phyloP scores from a whole-genome alignment of 2,113 vertebrate genomes.

The Laticauda colubrina region DNA sequence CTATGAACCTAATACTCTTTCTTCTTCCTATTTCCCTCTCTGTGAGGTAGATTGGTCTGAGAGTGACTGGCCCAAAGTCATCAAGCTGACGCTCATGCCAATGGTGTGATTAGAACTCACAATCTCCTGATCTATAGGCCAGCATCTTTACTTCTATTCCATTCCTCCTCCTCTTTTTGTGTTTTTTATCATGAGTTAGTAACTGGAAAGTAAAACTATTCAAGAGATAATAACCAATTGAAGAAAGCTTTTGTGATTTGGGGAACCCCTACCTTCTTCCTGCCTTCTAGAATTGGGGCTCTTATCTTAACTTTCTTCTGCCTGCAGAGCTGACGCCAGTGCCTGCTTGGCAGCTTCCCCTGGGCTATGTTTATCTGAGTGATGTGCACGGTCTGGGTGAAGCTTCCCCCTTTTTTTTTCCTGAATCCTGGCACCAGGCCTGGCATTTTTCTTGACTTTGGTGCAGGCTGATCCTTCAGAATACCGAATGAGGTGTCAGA shows the following conservation, averaged over 20 bases:
- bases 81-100: background rate
- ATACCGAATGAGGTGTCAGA: background rate
- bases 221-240: background rate
- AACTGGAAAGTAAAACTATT: background rate
- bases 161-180: background rate
- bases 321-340: constrained; percentile 14
- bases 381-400: background rate
- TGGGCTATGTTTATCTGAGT: constrained; percentile 5
- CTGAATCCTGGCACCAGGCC: constrained; percentile 12
- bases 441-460: constrained; percentile 12
- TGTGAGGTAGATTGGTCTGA: background rate
- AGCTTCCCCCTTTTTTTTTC: background rate
- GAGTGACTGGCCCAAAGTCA: background rate
- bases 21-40: background rate
- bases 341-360: constrained; percentile 20
- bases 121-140: background rate
- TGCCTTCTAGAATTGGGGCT: background rate
- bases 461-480: background rate
- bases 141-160: background rate
- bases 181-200: background rate
- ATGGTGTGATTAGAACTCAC: background rate
- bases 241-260: background rate
- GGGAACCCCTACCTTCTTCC: background rate
- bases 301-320: constrained; percentile 21
- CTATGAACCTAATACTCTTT: background rate